phyloP scores from a whole-genome alignment of 2,888 invertebrate species.

The Mallateleia sp. region DNA sequence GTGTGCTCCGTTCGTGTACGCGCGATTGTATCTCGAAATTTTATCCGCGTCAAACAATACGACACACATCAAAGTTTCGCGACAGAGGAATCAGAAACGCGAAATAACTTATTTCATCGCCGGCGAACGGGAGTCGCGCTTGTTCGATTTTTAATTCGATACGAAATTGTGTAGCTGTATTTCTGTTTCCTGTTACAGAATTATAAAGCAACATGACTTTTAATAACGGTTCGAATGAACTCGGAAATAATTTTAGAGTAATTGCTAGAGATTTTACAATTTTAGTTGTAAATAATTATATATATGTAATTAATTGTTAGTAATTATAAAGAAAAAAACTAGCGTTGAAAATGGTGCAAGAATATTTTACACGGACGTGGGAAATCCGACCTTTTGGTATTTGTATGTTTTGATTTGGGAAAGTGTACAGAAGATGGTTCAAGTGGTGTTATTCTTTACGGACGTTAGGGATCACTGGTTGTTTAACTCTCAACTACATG shows the following conservation, averaged over 20 bases:
- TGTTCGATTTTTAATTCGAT: background rate
- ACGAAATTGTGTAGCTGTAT: constrained; percentile 5
- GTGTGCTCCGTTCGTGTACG: background rate
- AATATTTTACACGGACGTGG: too few species aligned
- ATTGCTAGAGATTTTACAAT: too few species aligned
- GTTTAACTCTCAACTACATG: too few species aligned
- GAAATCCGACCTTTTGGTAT: too few species aligned
- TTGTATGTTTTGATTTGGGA: too few species aligned
- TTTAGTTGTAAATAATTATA: constrained; percentile 52
- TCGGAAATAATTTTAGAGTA: constrained; percentile 48
- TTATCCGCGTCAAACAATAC: constrained; percentile 12
- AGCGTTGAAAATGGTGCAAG: too few species aligned
- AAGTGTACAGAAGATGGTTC: too few species aligned
- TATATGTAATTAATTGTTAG: constrained; percentile 27
- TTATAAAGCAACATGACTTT: constrained; percentile 21
- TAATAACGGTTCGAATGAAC: constrained; percentile 42
- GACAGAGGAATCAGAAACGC: background rate
- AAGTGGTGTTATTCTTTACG: too few species aligned
- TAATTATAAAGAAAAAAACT: background rate
- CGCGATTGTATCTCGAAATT: background rate
- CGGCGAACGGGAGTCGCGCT: background rate
- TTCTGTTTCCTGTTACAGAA: constrained; percentile 36
- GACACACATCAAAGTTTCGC: background rate
- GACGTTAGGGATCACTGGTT: too few species aligned
- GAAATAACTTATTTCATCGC: background rate